Base-by-base conservation (phyloP, 2,888 invertebrate genomes). In the Ochropacha duplaris region DNA sequence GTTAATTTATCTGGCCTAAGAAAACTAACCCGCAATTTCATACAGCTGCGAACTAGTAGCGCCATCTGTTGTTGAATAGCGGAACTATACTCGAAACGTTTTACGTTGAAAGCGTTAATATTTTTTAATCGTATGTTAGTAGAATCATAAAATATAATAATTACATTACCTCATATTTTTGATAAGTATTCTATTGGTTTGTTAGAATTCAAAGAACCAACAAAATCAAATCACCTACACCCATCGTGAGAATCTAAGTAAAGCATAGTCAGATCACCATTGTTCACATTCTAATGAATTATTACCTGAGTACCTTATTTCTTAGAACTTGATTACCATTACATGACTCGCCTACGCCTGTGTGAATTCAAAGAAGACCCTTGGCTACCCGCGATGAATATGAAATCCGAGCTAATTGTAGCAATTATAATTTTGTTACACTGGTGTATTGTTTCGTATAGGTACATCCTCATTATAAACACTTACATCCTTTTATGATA, bases 21-120 rank as follows among this genome's bases (percentile, higher is more conserved):
- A 36, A 36, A 12, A 36, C 5, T 14, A 14, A 36, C 31, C 9
- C 12, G 31, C 31, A n/a, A n/a, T 12, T 12, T 31, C 31, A 6
- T 2, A 31, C 31, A 11, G 12, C 12, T 19, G 4, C 28, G 8
- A 4, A 26, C 9, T 14, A 14, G 62, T 79, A 67, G 72, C 89
- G 88, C 87, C 88, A 88, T 86, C 89, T 88, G 55, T 78, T 71
- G 62, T 57, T 64, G 77, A 81, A 79, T 84, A 84, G 89, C 71
- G 60, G 62, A 64, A 83, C 75, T 74, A 63, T 44, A 44, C 31
- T 12, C 44, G 2, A 1, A 39, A 19, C 44, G 19, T 19, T 31
- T 12, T 36, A 36, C 1, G n/a, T n/a, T 31, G 12, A 31, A 12
- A 12, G 0, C 12, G 2, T 12, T 12, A 31, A 31, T 1, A 2